Evolutionary conservation across 2,113 vertebrate species (phyloP).

Genomic region (Xenus cinereus): DNA sequence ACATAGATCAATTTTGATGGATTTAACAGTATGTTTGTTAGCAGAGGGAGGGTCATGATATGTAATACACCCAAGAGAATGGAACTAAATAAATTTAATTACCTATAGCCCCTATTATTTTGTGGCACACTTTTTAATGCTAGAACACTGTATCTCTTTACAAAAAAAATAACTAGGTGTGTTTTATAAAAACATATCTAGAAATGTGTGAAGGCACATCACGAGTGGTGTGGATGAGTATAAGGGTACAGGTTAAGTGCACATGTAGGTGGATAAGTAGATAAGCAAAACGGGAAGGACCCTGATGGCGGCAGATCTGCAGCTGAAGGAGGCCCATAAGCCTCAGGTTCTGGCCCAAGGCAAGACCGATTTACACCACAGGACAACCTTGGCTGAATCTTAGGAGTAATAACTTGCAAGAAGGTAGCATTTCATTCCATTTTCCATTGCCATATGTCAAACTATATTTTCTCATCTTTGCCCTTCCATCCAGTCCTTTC

Average conservation of each 20-base stretch:
- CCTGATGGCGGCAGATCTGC: not conserved
- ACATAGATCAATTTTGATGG: slow-evolving; percentile 66
- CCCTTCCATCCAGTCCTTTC: not conserved
- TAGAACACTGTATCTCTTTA: not conserved
- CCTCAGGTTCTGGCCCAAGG: not conserved
- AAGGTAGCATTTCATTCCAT: not conserved
- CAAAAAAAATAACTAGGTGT: not conserved
- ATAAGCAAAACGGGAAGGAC: not conserved
- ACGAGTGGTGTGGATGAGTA: not conserved
- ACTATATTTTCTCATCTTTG: not conserved
- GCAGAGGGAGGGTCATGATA: slow-evolving; percentile 44
- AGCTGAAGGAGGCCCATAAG: not conserved
- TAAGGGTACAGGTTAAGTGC: not conserved
- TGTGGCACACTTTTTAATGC: not conserved
- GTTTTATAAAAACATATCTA: not conserved
- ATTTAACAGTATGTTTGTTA: slow-evolving; percentile 59
- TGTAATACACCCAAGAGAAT: slow-evolving; percentile 1
- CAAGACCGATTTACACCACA: not conserved
- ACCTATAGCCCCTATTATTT: slow-evolving; percentile 20
- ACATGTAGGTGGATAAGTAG: no score
- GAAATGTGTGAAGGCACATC: not conserved
- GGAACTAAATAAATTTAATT: slow-evolving; percentile 51
- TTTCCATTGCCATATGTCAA: not conserved
- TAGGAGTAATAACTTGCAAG: not conserved
- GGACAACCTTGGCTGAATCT: not conserved